phyloP scores from a whole-genome alignment of 2,888 invertebrate species.

The Chymomyza fuscimana region DNA sequence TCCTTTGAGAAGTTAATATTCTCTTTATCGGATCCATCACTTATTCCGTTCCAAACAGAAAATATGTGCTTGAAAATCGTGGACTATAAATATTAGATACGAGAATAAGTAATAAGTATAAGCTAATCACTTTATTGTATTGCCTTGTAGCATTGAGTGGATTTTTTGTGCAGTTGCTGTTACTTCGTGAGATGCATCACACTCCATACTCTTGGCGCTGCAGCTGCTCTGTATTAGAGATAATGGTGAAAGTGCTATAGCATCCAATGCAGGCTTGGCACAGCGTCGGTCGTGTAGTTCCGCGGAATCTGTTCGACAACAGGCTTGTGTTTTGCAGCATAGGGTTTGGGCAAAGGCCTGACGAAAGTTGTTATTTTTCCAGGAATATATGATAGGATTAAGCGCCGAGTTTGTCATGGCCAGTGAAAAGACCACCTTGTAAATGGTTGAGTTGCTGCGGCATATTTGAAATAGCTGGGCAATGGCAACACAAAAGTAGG shows the following conservation, averaged over 20 bases:
- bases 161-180: background rate
- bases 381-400: slow-evolving; percentile 91
- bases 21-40: no score
- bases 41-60: no score
- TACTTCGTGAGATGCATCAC: background rate
- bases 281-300: background rate
- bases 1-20: no score
- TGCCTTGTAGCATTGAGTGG: slow-evolving; percentile 23
- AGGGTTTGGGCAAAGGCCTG: slow-evolving; percentile 86
- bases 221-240: background rate
- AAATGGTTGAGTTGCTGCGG: slow-evolving; percentile 82
- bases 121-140: background rate
- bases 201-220: background rate
- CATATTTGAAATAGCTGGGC: slow-evolving; percentile 82
- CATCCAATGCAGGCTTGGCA: background rate
- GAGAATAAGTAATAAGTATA: background rate
- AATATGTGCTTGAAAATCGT: no score
- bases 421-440: slow-evolving; percentile 85
- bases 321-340: slow-evolving; percentile 80
- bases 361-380: slow-evolving; percentile 90
- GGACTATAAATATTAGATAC: no score
- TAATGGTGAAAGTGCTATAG: background rate
- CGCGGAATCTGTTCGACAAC: slow-evolving; percentile 54
- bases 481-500: slow-evolving; percentile 86
- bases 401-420: slow-evolving; percentile 90